phyloP scores from a whole-genome alignment of 2,113 vertebrate species.

The Jaculus jaculus region DNA sequence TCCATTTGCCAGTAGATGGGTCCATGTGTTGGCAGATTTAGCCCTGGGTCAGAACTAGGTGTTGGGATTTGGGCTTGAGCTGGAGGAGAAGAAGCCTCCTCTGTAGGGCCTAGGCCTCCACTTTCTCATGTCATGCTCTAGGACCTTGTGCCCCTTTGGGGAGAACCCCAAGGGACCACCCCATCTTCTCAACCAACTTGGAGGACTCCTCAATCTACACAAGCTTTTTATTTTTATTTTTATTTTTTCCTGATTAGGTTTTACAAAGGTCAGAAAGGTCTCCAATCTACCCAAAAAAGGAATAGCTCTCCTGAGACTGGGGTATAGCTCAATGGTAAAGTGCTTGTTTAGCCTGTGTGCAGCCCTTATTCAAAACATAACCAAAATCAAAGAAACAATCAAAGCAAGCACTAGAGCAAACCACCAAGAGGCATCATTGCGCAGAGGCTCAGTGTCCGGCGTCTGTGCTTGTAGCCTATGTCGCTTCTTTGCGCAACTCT shows the following conservation, averaged over 20 bases:
- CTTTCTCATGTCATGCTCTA: neutral
- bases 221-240: no score
- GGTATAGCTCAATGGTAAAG: neutral
- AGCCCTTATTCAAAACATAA: neutral
- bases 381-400: neutral
- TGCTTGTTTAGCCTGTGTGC: neutral
- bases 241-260: neutral
- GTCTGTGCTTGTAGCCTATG: neutral
- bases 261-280: neutral
- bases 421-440: rapidly evolving
- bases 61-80: neutral
- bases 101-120: neutral
- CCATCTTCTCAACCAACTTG: neutral
- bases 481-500: neutral
- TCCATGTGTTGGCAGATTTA: neutral
- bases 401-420: neutral
- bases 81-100: neutral
- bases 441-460: neutral
- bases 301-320: neutral
- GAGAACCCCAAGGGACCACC: neutral
- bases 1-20: neutral
- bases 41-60: no score
- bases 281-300: neutral
- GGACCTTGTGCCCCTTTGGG: neutral
- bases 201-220: neutral